Evolutionary conservation across 1,140 invertebrate genomes (phyloP), one percentile per base, ranked within the genome.

Genomic region (Parasteatoda tepidariorum): DNA sequence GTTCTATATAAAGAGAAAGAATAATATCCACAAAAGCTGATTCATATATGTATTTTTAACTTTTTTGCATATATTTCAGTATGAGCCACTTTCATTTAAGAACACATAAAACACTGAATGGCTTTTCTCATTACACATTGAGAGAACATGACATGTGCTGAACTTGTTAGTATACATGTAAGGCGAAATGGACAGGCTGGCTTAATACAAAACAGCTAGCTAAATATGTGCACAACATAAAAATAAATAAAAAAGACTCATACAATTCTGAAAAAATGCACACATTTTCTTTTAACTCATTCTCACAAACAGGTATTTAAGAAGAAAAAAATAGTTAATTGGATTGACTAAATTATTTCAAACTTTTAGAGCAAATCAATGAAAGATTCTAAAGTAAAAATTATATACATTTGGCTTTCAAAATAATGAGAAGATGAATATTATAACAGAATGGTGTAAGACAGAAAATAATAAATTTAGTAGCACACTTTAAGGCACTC

Each of bases 401-500:
- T n/a, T n/a, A n/a, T n/a, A n/a, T n/a, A n/a, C n/a, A n/a, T n/a
- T n/a, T n/a, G n/a, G n/a, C n/a, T n/a, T n/a, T n/a, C n/a, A n/a
- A n/a, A n/a, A n/a, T n/a, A n/a, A n/a, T n/a, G n/a, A n/a, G n/a
- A n/a, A n/a, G n/a, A n/a, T n/a, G n/a, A n/a, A n/a, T n/a, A n/a
- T n/a, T n/a, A n/a, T n/a, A n/a, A n/a, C n/a, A n/a, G n/a, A n/a
- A n/a, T n/a, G n/a, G n/a, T n/a, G n/a, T n/a, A n/a, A n/a, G 57
- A 76, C 73, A 41, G 61, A 74, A 33, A 33, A 62, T 67, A 67
- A 59, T 31, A 48, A 75, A 82, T 82, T 70, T 82, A 82, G 78
- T 82, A 64, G 67, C 78, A 82, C 78, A 71, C 78, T 82, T 61
- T 82, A 82, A 82, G 78, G 78, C 78, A 82, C 78, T 82, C 78